These are phyloP conservation scores for Megaptera novaeangliae DNA, from an alignment of 2,113 vertebrate species.

Conservation along the genomic window DNA sequence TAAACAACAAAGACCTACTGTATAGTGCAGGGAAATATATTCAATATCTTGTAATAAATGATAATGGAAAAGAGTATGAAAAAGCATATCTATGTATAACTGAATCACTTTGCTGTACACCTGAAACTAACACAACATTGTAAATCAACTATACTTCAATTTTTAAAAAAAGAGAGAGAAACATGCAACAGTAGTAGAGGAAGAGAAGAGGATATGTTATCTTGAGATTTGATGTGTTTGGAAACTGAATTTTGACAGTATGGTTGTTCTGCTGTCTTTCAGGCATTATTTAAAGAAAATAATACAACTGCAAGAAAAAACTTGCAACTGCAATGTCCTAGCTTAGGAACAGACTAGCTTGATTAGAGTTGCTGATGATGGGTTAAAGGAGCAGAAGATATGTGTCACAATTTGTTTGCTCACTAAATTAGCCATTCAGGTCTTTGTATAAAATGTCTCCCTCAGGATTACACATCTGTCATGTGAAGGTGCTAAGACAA, in stretches of 20 bases:
- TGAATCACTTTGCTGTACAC: not conserved
- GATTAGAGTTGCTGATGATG: not conserved
- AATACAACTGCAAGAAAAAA: not conserved
- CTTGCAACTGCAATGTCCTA: not conserved
- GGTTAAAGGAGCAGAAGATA: not conserved
- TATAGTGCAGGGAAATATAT: not conserved
- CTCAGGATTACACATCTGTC: not conserved
- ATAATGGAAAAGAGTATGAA: not conserved
- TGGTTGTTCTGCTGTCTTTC: not conserved
- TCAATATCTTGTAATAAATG: not conserved
- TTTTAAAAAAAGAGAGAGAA: not conserved
- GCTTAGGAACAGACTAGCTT: not conserved
- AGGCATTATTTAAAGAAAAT: not conserved
- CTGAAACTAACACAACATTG: not conserved
- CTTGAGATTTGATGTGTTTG: conserved; percentile 8
- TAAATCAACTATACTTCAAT: not conserved
- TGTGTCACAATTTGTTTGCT: conserved; percentile 30
- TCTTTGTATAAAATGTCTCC: conserved; percentile 31
- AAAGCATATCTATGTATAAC: not conserved
- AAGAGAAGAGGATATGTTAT: not conserved
- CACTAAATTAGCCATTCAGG: conserved; percentile 41
- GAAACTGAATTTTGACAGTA: conserved; percentile 21
- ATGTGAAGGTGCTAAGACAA: conserved; percentile 47
- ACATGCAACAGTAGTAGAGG: not conserved
- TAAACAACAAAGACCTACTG: not conserved